phyloP scores from a whole-genome alignment of 2,113 vertebrate species.

The Orthonyx spaldingii region DNA sequence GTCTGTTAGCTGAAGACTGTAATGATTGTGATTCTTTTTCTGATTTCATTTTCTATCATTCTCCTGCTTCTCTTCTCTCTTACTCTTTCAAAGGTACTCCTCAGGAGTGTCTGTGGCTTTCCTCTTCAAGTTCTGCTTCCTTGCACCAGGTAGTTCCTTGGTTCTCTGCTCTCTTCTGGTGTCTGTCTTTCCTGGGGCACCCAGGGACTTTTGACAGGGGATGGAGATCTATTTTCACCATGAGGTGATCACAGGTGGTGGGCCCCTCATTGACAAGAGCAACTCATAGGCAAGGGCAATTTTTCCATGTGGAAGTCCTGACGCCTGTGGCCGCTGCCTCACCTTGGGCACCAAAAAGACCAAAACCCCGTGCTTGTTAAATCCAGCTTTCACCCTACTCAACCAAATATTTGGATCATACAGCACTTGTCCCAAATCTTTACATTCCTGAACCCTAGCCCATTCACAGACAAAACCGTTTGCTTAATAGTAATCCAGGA shows the following conservation, averaged over 20 bases:
- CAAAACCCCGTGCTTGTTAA: background rate
- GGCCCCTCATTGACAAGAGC: background rate
- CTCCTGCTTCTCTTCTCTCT: conserved; percentile 55
- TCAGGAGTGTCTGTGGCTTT: background rate
- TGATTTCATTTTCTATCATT: conserved; percentile 68
- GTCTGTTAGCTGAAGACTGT: conserved; percentile 15
- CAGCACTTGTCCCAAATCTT: background rate
- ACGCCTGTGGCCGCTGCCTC: rapidly evolving
- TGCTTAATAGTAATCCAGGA: background rate
- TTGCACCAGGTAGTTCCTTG: background rate
- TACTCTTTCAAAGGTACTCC: background rate
- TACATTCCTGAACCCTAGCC: background rate
- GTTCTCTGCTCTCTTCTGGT: background rate
- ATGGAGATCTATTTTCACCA: background rate
- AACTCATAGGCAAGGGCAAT: background rate
- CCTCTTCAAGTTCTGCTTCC: background rate
- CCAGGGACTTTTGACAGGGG: background rate
- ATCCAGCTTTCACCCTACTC: background rate
- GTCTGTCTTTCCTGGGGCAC: background rate
- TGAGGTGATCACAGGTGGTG: background rate
- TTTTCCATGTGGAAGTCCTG: background rate
- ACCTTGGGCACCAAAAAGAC: background rate
- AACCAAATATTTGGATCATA: background rate
- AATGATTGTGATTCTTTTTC: conserved; percentile 57
- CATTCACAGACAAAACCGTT: background rate